Conservation (phyloP, 2,888 invertebrate species). For the Teleogryllus oceanicus region DNA sequence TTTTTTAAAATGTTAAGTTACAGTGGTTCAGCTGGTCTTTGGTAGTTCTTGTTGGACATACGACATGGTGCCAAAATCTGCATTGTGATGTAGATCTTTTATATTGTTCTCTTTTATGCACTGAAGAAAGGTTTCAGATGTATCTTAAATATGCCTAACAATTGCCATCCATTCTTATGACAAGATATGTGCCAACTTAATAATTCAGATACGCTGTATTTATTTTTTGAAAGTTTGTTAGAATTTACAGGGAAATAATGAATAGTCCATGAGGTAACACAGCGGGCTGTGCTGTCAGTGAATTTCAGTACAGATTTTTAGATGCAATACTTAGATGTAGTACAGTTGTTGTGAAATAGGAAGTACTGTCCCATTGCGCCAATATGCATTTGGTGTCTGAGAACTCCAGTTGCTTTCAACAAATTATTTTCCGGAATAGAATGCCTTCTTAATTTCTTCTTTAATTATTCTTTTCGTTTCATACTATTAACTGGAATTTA, state of each 20-base stretch:
- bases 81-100: constrained; percentile 18
- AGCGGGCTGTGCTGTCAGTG: constrained; percentile 29
- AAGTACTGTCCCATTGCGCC: neutral
- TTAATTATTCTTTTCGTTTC: too few species aligned
- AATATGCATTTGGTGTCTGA: neutral
- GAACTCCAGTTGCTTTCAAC: neutral
- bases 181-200: constrained; percentile 32
- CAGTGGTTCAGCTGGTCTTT: constrained; percentile 18
- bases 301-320: constrained; percentile 26
- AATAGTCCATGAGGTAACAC: constrained; percentile 30
- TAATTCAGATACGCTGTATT: constrained; percentile 31
- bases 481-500: too few species aligned
- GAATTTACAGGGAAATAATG: constrained; percentile 27
- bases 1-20: constrained; percentile 3
- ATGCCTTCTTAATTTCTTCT: neutral
- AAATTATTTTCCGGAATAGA: neutral
- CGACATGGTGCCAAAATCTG: constrained; percentile 18
- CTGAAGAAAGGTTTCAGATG: constrained; percentile 21
- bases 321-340: constrained; percentile 1
- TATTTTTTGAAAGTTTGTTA: constrained; percentile 33
- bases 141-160: constrained; percentile 29
- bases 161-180: constrained; percentile 31
- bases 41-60: constrained; percentile 6
- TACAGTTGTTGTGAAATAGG: constrained; percentile 1
- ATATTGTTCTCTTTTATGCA: constrained; percentile 18